Evolutionary conservation across 1,140 invertebrate species (phyloP), one percentile per base, ranked within the genome.

Genomic region (Neomicropteryx cornuta): DNA sequence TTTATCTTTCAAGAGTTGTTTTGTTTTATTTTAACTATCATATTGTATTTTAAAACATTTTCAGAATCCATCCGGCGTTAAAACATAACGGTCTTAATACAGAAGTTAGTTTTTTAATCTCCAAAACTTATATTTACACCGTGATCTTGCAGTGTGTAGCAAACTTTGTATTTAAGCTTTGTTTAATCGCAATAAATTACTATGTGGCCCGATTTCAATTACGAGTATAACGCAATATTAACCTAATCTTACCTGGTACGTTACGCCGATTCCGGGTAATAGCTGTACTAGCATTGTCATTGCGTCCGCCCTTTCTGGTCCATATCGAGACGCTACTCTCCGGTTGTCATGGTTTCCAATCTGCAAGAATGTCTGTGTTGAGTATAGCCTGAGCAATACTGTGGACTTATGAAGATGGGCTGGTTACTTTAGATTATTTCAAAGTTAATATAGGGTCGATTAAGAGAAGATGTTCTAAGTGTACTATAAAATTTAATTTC

Each of bases 251-350:
- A 64, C 83, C 59, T 87, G 79, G 54, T 88, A 89, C 37, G 77
- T 77, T 1, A 87, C 70, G 1, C 76, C 68, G 6, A 81, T 74
- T 0, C 85, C 86, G 10, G 82, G 81, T 16, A 88, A 49, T 0
- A 84, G 46, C 22, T 82, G 56, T 3, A 73, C 67, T 18, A 88
- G 58, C 57, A 82, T 77, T 44, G 80, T 76, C 11, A 83, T 53
- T 0, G 68, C 66, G 52, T 83, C 79, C 0, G 78, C 71, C 33
- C 76, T 54, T 20, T 74, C 62, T 0, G 47, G 42, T 8, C 75
- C 72, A 41, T 81, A 68, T 18, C 78, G 60, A 3, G 64, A 59
- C 0, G 73, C 71, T 3, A 81, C 54, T 23, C 83, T 62, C 2
- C 51, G 49, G 1, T 60, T 68, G 44, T 85, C 79, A 38, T 83